A percentile compares a stretch with the other conserved stretches of the same genome.
Conservation (phyloP, 2,888 invertebrate genomes). For the Anagyrus pseudococci region DNA sequence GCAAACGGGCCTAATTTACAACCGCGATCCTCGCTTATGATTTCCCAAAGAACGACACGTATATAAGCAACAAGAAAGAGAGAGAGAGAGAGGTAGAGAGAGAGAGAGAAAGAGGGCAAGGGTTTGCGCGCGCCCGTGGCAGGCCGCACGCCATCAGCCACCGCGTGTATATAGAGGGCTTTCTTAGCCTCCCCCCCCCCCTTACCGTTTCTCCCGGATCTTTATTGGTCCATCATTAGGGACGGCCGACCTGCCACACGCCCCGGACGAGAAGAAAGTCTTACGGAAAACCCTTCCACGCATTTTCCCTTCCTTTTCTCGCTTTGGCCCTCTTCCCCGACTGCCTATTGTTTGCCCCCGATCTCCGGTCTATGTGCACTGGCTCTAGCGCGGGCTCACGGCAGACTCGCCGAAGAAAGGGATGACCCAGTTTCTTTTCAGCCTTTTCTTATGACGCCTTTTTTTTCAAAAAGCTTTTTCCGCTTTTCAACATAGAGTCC, state of each 20-base stretch:
- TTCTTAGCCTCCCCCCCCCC: no score
- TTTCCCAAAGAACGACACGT: background rate
- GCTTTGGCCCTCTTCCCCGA: background rate
- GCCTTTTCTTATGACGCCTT: no score
- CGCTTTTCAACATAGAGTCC: no score
- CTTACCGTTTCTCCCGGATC: no score
- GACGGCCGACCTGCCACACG: background rate
- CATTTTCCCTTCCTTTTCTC: background rate
- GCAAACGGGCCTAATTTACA: background rate
- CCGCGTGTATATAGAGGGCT: background rate
- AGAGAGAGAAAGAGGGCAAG: background rate
- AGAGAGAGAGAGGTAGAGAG: background rate
- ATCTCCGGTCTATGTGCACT: no score
- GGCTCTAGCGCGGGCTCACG: no score
- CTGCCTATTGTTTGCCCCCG: background rate
- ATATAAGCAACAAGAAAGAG: background rate
- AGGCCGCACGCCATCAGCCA: no score
- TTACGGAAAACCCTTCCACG: background rate
- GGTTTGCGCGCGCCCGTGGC: background rate
- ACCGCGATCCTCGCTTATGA: background rate
- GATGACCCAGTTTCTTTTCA: background rate
- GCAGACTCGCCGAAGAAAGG: no score
- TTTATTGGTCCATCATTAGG: background rate
- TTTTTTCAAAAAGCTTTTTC: no score
- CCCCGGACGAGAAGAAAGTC: no score